Percentiles rank a stretch among this genome's conserved stretches.
Evolutionary conservation across 2,797 vertebrate species (phyloP).

Genomic region (Nyctibius grandis): DNA sequence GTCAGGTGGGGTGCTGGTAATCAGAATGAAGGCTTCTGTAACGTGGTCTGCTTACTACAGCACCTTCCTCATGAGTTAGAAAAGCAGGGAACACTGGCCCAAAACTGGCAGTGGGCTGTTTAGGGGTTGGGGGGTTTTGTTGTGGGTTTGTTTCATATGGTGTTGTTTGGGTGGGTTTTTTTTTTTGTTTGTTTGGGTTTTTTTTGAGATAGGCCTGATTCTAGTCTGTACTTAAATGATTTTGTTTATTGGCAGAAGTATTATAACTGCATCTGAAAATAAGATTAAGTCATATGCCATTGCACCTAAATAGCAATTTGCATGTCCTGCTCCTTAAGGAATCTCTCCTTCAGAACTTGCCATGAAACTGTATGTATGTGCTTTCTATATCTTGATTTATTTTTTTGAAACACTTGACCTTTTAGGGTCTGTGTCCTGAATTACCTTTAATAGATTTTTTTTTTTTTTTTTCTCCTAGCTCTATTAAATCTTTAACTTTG

Average conservation of each 20-base stretch:
- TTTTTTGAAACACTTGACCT: neutral
- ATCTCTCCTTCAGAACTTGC: neutral
- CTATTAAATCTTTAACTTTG: neutral
- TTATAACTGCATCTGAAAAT: neutral
- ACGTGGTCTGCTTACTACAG: neutral
- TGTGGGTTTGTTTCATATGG: neutral
- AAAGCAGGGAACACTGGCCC: neutral
- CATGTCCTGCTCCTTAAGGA: neutral
- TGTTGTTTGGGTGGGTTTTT: neutral
- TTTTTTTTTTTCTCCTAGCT: neutral
- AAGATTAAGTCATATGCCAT: neutral
- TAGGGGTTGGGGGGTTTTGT: neutral
- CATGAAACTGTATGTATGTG: neutral
- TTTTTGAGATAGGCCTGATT: neutral
- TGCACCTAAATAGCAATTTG: neutral
- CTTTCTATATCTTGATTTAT: neutral
- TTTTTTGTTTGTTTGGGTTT: neutral
- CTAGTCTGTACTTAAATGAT: fast-evolving
- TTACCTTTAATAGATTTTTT: neutral
- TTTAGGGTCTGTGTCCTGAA: neutral
- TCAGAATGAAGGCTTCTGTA: neutral
- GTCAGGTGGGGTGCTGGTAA: neutral
- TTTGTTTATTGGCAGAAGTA: neutral
- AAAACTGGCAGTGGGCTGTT: neutral
- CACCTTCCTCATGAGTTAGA: neutral